Conservation (phyloP, 1,140 invertebrate species). For the Heliconius eleuchia region DNA sequence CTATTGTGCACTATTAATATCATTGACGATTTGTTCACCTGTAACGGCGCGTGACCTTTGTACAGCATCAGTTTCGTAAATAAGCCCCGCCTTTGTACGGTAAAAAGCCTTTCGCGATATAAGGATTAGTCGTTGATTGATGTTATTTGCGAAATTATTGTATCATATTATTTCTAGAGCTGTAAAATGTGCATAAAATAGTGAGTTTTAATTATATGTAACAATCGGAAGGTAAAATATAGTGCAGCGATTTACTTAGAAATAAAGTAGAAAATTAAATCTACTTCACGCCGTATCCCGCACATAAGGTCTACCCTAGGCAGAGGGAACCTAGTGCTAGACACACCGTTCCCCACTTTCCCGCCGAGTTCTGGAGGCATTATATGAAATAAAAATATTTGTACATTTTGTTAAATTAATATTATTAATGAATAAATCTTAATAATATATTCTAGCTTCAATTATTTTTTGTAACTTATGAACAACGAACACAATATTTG, state of each 20-base stretch:
- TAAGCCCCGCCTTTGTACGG: conserved; percentile 40
- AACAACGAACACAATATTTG: neutral
- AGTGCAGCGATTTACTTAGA: no score
- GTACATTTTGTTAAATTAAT: no score
- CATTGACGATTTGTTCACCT: conserved; percentile 36
- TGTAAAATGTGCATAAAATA: neutral
- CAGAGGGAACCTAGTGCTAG: no score
- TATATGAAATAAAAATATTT: no score
- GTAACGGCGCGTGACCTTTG: conserved; percentile 37
- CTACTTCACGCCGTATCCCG: no score
- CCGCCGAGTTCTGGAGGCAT: no score
- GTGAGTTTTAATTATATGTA: neutral
- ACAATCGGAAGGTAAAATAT: neutral
- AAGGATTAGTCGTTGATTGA: conserved; percentile 24
- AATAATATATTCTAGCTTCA: no score
- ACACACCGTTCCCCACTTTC: no score
- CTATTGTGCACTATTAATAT: conserved; percentile 21
- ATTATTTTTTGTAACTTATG: no score
- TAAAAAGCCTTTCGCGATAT: conserved; percentile 37
- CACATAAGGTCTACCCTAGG: no score
- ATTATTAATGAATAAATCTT: no score
- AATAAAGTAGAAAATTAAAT: no score
- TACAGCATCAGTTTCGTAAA: conserved; percentile 37
- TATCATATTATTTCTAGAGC: neutral
- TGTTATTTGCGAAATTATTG: conserved; percentile 22